Evolutionary conservation across 2,888 invertebrate genomes (phyloP).

Genomic region (Aphidius colemani): DNA sequence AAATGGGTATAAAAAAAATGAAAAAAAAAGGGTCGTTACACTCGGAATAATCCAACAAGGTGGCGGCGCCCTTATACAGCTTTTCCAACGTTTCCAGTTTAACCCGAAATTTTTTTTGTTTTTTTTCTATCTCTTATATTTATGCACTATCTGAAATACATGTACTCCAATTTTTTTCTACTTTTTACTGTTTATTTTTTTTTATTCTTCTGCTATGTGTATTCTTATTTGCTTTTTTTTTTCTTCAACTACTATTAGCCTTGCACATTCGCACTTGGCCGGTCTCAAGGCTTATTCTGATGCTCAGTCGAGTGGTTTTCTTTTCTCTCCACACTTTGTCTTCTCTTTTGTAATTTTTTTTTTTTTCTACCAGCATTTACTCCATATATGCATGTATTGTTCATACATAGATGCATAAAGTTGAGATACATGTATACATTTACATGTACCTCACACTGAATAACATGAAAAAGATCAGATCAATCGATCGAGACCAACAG

Average conservation of each 20-base stretch:
- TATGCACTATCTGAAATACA: constrained; percentile 2
- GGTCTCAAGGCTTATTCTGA: constrained; percentile 27
- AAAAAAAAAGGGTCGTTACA: not conserved
- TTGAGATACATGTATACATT: not conserved
- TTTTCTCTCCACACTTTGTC: not conserved
- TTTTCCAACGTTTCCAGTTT: constrained; percentile 4
- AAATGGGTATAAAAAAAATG: too few relatives aligned
- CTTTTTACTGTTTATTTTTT: not conserved
- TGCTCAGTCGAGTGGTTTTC: constrained; percentile 19
- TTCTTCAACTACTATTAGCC: constrained; percentile 10
- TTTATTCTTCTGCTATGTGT: not conserved
- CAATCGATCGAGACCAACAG: constrained; percentile 46
- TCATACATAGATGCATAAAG: too few relatives aligned
- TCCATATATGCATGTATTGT: not conserved
- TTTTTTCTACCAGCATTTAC: too few relatives aligned
- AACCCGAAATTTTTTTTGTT: not conserved
- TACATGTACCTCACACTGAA: constrained; percentile 9
- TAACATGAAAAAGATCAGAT: constrained; percentile 39
- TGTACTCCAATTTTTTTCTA: not conserved
- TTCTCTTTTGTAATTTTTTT: too few relatives aligned
- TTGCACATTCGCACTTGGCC: not conserved
- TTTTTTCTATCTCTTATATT: not conserved
- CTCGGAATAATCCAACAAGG: constrained; percentile 27
- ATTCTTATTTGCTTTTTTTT: constrained; percentile 12
- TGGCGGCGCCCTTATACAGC: constrained; percentile 32